These are phyloP conservation scores for Octonoba sinensis DNA, from an alignment of 2,888 invertebrate genomes.

Conservation along the genomic window DNA sequence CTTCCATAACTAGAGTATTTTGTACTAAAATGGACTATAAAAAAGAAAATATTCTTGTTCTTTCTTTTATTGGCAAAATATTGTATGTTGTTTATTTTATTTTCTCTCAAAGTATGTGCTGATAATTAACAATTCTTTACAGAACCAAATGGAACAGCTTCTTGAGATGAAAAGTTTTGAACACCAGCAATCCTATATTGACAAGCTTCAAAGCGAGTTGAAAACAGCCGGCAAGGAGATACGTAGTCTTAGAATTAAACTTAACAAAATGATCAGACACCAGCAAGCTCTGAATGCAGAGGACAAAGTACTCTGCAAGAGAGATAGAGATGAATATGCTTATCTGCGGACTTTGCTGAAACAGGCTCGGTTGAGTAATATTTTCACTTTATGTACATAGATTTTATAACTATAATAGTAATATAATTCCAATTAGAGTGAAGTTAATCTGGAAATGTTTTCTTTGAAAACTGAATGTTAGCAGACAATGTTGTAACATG, in stretches of 20 bases:
- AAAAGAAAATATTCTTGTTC: no score
- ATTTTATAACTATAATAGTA: no score
- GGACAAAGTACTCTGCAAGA: neutral
- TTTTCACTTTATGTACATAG: neutral
- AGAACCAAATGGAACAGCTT: constrained; percentile 42
- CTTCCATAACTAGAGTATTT: no score
- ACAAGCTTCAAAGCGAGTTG: constrained; percentile 19
- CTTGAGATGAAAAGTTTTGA: constrained; percentile 22
- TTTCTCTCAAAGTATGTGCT: no score
- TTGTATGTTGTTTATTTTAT: no score
- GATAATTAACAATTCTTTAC: neutral
- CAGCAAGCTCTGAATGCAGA: neutral
- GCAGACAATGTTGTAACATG: no score
- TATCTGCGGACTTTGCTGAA: constrained; percentile 32
- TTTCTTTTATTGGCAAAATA: no score
- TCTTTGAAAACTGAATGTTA: no score
- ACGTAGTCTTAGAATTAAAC: constrained; percentile 2
- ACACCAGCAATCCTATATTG: constrained; percentile 27
- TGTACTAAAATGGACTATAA: no score
- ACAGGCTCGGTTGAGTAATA: constrained; percentile 32
- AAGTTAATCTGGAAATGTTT: no score
- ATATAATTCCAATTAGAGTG: no score
- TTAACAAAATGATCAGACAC: neutral
- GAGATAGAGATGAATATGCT: constrained; percentile 30
- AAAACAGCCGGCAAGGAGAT: constrained; percentile 15